A percentile compares a stretch with the other conserved stretches of the same genome.
phyloP scores from a whole-genome alignment of 2,797 vertebrate species.

The Mus caroli region DNA sequence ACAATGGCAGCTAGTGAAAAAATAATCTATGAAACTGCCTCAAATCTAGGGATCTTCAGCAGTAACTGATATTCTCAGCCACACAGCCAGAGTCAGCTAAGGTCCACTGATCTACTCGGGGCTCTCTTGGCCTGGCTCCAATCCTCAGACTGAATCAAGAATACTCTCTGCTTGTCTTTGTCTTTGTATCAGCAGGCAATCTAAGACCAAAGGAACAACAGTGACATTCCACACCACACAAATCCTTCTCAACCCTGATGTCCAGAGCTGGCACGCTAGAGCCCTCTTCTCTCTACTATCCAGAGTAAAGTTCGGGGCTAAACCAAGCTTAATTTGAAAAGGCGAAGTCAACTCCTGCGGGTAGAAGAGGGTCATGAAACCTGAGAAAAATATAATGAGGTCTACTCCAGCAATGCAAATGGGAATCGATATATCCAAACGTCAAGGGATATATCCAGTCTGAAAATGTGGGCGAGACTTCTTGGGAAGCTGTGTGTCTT shows the following conservation, averaged over 20 bases:
- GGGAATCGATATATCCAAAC: too few species aligned
- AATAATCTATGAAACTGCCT: background rate
- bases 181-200: background rate
- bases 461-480: background rate
- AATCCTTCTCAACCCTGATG: accelerated
- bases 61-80: accelerated
- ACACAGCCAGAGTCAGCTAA: background rate
- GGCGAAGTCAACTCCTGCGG: background rate
- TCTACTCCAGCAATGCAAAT: background rate
- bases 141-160: background rate
- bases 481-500: too few species aligned
- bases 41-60: background rate
- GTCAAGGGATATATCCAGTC: background rate
- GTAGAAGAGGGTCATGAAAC: background rate
- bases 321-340: too few species aligned
- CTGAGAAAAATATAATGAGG: background rate
- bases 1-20: background rate
- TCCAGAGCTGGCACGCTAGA: background rate
- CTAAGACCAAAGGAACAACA: background rate
- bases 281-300: accelerated
- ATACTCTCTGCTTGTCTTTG: background rate
- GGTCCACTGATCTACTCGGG: background rate
- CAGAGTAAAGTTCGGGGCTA: background rate
- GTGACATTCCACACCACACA: accelerated
- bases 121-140: background rate